Evolutionary conservation across 2,888 invertebrate genomes (phyloP).

Genomic region (Acheta domesticus): DNA sequence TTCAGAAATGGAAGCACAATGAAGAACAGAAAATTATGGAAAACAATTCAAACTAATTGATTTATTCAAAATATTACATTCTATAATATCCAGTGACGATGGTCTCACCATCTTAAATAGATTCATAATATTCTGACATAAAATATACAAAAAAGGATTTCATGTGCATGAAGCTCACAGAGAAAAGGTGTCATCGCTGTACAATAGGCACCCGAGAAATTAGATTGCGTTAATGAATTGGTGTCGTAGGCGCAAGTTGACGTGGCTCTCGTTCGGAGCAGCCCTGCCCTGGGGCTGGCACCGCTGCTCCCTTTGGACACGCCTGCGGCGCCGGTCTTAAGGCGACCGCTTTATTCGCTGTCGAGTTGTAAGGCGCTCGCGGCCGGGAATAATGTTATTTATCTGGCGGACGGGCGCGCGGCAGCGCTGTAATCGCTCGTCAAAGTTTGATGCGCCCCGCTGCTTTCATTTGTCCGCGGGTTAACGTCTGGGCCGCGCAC

Average conservation of each 20-base stretch:
- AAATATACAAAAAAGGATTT: no score
- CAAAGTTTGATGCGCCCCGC: not conserved
- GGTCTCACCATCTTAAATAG: not conserved
- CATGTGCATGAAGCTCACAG: no score
- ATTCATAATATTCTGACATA: no score
- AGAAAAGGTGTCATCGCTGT: no score
- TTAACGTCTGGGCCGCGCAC: not conserved
- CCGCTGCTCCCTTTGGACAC: not conserved
- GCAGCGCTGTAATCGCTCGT: not conserved
- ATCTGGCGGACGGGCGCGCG: not conserved
- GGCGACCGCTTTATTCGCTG: conserved; percentile 2
- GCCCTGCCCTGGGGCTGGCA: no score
- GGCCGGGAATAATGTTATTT: not conserved
- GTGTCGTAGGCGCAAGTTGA: no score
- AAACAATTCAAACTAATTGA: not conserved
- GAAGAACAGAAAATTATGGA: not conserved
- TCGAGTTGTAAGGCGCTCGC: conserved; percentile 9
- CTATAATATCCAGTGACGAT: not conserved
- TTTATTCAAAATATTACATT: not conserved
- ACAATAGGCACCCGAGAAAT: no score
- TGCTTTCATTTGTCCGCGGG: conserved; percentile 5
- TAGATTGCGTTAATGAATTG: no score
- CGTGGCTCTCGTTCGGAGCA: no score
- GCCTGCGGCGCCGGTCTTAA: not conserved
- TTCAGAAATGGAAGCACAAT: no score